phyloP scores from a whole-genome alignment of 2,888 invertebrate genomes.

The Galerucella pusilla region DNA sequence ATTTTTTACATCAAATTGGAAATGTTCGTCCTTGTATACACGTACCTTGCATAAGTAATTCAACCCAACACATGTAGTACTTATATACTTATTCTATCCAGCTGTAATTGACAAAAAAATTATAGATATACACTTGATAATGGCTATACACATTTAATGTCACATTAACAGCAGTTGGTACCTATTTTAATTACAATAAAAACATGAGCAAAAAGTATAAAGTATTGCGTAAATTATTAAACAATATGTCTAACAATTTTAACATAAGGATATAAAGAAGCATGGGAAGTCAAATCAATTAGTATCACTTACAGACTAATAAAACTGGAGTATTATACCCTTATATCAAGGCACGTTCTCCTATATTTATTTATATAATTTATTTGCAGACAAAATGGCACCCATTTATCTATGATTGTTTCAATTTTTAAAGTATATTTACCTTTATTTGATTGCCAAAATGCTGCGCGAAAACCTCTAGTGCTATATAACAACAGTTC shows the following conservation, averaged over 20 bases:
- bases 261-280: slow-evolving; percentile 19
- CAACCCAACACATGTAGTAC: slow-evolving; percentile 10
- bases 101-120: neutral
- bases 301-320: neutral
- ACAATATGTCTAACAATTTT: slow-evolving; percentile 9
- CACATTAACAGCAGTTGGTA: neutral
- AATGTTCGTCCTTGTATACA: slow-evolving; percentile 6
- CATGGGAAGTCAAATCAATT: neutral
- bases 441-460: slow-evolving; percentile 52
- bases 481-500: slow-evolving; percentile 58
- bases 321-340: neutral
- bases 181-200: neutral
- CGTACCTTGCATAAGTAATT: slow-evolving; percentile 9
- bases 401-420: slow-evolving; percentile 43
- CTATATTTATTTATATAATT: slow-evolving; percentile 48
- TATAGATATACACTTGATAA: neutral
- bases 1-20: neutral
- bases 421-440: slow-evolving; percentile 39
- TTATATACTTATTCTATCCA: slow-evolving; percentile 2
- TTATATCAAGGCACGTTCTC: slow-evolving; percentile 37
- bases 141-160: neutral
- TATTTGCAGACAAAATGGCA: slow-evolving; percentile 54
- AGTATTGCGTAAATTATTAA: slow-evolving; percentile 7
- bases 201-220: neutral
- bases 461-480: slow-evolving; percentile 47